phyloP scores from a whole-genome alignment of 2,113 vertebrate genomes.

The Phoxinus phoxinus region DNA sequence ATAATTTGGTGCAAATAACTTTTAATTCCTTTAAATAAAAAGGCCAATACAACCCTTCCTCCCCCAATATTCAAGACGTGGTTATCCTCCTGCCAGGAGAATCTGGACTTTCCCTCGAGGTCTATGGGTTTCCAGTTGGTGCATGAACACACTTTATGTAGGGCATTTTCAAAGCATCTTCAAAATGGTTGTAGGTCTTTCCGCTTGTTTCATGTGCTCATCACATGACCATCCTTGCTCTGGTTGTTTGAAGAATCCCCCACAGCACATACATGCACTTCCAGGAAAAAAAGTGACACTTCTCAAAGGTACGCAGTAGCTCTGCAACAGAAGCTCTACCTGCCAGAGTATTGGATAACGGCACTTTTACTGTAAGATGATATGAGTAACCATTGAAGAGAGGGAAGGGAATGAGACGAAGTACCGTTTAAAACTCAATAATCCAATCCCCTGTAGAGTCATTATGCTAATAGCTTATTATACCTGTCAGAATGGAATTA shows the following conservation, averaged over 20 bases:
- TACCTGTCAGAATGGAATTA: background rate
- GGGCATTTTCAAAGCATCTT: background rate
- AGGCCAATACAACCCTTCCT: background rate
- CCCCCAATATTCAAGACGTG: background rate
- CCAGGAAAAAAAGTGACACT: background rate
- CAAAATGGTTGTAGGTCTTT: background rate
- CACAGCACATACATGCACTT: background rate
- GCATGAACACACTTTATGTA: background rate
- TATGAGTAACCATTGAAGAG: background rate
- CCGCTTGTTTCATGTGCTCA: background rate
- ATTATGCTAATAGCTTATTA: background rate
- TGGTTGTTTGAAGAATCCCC: conserved; percentile 10
- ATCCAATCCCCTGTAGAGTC: background rate
- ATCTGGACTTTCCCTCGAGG: background rate
- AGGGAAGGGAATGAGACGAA: background rate
- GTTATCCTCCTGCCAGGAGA: background rate
- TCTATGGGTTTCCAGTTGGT: background rate
- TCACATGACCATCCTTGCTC: conserved; percentile 1
- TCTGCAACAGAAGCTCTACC: background rate
- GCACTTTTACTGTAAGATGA: background rate
- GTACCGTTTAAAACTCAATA: background rate
- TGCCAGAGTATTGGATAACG: background rate
- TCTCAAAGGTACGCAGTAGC: background rate
- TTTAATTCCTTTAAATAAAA: background rate
- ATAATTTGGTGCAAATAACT: too few species aligned